Evolutionary conservation across 2,113 vertebrate species (phyloP).

Genomic region (Chunga burmeisteri): DNA sequence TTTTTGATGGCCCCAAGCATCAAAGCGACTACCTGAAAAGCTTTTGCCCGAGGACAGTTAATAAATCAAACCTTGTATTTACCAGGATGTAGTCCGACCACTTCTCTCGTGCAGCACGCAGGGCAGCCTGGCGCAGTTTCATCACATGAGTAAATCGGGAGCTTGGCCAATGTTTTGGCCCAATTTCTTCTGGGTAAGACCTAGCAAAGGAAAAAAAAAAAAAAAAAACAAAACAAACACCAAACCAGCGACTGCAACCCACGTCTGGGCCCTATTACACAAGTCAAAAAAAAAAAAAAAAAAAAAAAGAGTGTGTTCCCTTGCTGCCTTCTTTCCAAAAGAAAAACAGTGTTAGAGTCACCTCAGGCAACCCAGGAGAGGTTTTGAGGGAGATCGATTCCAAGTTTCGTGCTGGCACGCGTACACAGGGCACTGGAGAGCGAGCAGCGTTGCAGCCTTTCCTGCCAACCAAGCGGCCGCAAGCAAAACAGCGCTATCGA

Average conservation of each 20-base stretch:
- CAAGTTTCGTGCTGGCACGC: not conserved
- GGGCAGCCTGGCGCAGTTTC: conserved; percentile 92
- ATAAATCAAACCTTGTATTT: conserved; percentile 32
- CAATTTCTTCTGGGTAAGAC: conserved; percentile 92
- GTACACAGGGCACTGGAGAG: not conserved
- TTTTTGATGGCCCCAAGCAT: not conserved
- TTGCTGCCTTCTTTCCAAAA: not conserved
- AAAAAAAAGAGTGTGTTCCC: not conserved
- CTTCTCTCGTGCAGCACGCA: conserved; percentile 86
- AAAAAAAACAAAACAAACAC: too few relatives aligned
- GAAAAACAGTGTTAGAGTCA: not conserved
- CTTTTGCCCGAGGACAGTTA: not conserved
- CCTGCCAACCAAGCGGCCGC: not conserved
- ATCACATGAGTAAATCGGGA: conserved; percentile 93
- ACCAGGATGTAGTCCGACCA: conserved; percentile 98
- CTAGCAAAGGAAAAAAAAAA: conserved; percentile 58
- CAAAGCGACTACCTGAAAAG: not conserved
- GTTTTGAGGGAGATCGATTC: not conserved
- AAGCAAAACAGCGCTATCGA: not conserved
- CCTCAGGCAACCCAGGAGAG: not conserved
- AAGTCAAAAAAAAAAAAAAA: not conserved
- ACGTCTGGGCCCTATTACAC: not conserved
- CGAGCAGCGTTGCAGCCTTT: not conserved
- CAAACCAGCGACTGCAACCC: not conserved
- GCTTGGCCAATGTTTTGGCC: conserved; percentile 93